These are phyloP conservation scores for Whitmania pigra DNA, from an alignment of 1,140 invertebrate genomes.

Conservation along the genomic window DNA sequence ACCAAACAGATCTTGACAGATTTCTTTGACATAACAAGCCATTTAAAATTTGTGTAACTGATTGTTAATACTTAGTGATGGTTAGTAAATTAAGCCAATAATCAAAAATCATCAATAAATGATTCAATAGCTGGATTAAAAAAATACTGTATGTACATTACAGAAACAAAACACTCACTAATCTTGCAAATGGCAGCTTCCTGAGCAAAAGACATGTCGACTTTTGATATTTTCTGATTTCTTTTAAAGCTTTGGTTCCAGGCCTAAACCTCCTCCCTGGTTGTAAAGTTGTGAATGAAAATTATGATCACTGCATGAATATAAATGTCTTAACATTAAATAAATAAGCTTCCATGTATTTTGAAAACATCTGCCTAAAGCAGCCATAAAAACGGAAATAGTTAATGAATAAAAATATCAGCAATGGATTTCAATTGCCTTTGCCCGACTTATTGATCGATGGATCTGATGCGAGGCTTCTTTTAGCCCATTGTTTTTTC, in stretches of 20 bases:
- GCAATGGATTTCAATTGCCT: too few relatives aligned
- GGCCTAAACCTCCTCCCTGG: constrained; percentile 45
- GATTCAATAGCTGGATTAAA: neutral
- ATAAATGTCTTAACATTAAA: too few relatives aligned
- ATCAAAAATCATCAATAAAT: too few relatives aligned
- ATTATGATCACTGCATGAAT: too few relatives aligned
- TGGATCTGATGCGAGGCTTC: too few relatives aligned
- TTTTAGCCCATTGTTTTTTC: too few relatives aligned
- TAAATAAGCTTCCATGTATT: too few relatives aligned
- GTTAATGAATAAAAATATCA: too few relatives aligned
- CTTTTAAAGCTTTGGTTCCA: constrained; percentile 66
- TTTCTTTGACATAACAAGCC: constrained; percentile 19
- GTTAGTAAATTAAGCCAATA: neutral
- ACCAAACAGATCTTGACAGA: neutral
- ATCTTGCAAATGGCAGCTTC: constrained; percentile 68
- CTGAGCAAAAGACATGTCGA: constrained; percentile 62
- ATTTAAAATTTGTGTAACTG: neutral
- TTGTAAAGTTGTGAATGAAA: neutral
- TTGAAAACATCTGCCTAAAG: too few relatives aligned
- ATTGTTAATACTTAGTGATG: neutral
- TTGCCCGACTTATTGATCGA: too few relatives aligned
- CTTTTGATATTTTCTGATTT: constrained; percentile 74
- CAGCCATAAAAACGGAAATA: too few relatives aligned
- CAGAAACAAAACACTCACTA: constrained; percentile 49
- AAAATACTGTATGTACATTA: neutral